phyloP scores from a whole-genome alignment of 2,113 vertebrate genomes.

The Calidris pugnax region DNA sequence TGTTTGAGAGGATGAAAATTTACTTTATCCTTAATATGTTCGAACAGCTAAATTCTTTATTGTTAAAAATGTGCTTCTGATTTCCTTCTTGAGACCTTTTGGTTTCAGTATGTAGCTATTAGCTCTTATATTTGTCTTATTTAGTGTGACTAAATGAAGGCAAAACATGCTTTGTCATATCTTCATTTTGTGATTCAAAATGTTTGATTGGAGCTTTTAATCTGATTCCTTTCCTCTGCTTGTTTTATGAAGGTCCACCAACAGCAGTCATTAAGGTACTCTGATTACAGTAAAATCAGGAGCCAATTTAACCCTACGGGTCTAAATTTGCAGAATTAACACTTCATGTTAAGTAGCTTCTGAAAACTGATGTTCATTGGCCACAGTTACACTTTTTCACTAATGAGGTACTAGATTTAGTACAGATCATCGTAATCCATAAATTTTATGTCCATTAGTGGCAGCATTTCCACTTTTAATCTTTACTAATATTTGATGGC shows the following conservation, averaged over 20 bases:
- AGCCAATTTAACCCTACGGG: neutral
- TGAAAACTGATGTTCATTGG: neutral
- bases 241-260: neutral
- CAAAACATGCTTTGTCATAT: neutral
- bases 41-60: neutral
- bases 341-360: neutral
- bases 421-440: conserved; percentile 47
- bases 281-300: neutral
- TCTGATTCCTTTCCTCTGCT: neutral
- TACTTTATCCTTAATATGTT: neutral
- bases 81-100: neutral
- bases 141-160: neutral
- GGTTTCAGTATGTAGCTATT: neutral
- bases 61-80: neutral
- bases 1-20: neutral
- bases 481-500: conserved; percentile 68
- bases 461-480: conserved; percentile 63
- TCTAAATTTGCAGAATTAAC: neutral
- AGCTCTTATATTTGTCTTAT: neutral
- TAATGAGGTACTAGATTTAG: conserved; percentile 5
- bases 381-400: neutral
- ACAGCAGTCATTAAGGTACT: neutral
- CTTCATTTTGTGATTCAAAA: neutral
- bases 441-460: conserved; percentile 68
- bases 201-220: neutral